Conservation (phyloP, 1,140 invertebrate species). For the Bilobella aurantiaca region DNA sequence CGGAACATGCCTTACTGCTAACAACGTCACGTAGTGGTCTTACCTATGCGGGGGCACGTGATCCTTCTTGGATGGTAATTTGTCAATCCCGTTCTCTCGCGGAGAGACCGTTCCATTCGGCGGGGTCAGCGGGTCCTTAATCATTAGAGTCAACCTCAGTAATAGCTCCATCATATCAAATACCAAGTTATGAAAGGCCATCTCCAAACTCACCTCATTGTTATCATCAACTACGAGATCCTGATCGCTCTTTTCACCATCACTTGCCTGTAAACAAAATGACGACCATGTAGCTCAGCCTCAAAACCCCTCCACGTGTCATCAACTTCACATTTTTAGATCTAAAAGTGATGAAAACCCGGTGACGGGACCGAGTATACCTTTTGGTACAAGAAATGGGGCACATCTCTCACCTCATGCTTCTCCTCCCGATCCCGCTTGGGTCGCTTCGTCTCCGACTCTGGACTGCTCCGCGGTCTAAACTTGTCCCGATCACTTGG, state of each 20-base stretch:
- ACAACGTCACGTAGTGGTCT: too few species aligned
- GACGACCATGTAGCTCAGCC: too few species aligned
- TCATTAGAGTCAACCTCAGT: slow-evolving; percentile 16
- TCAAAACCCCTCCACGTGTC: too few species aligned
- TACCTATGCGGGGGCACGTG: slow-evolving; percentile 38
- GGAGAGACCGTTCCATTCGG: slow-evolving; percentile 39
- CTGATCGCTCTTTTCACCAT: slow-evolving; percentile 50
- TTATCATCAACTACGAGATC: slow-evolving; percentile 52
- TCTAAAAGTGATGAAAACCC: too few species aligned
- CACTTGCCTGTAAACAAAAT: slow-evolving; percentile 38
- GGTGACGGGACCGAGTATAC: too few species aligned
- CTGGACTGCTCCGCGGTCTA: slow-evolving; percentile 32
- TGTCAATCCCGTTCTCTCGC: slow-evolving; percentile 41
- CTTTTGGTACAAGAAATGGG: too few species aligned
- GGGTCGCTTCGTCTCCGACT: slow-evolving; percentile 30
- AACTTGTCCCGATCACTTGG: slow-evolving; percentile 34
- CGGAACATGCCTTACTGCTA: too few species aligned
- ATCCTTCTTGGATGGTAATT: slow-evolving; percentile 42
- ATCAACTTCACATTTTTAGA: too few species aligned
- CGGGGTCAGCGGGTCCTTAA: slow-evolving; percentile 33
- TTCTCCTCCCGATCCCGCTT: slow-evolving; percentile 34
- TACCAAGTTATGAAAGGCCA: neutral
- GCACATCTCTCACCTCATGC: slow-evolving; percentile 26
- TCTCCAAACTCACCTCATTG: slow-evolving; percentile 41
- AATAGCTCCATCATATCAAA: slow-evolving; percentile 10